These are phyloP conservation scores for Podabrus alpinus DNA, from an alignment of 2,888 invertebrate species.

Conservation along the genomic window DNA sequence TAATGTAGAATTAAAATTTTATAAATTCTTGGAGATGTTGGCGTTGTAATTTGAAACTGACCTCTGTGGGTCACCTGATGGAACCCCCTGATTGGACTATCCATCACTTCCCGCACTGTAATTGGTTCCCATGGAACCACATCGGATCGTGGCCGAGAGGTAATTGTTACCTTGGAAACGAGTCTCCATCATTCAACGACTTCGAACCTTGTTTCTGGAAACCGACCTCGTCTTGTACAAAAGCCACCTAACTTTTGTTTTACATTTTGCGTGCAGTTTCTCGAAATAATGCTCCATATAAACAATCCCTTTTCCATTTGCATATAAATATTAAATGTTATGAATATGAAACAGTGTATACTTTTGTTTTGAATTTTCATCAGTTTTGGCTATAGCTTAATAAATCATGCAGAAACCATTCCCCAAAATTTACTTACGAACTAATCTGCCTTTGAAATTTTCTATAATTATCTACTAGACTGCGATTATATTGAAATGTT, in stretches of 20 bases:
- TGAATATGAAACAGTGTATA: not conserved
- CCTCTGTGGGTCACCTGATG: conserved; percentile 48
- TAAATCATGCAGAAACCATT: not conserved
- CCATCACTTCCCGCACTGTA: conserved; percentile 60
- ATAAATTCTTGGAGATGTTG: conserved; percentile 31
- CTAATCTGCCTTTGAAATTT: not conserved
- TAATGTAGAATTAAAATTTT: conserved; percentile 28
- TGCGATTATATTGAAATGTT: not conserved
- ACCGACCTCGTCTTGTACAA: conserved; percentile 23
- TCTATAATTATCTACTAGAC: not conserved
- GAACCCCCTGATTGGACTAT: conserved; percentile 63
- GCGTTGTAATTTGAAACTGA: conserved; percentile 38
- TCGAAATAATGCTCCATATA: conserved; percentile 3
- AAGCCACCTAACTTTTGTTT: conserved; percentile 18
- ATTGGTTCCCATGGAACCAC: conserved; percentile 60
- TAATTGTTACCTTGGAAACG: conserved; percentile 55
- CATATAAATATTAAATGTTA: not conserved
- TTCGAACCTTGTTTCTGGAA: conserved; percentile 28
- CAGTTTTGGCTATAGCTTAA: not conserved
- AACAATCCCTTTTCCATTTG: not conserved
- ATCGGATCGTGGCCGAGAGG: conserved; percentile 50
- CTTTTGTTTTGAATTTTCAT: not conserved
- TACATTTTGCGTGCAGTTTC: conserved; percentile 9
- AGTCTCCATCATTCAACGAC: conserved; percentile 31
- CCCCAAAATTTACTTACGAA: not conserved